Base-by-base conservation (phyloP, 1,140 invertebrate species). In the Solenopsis fugax region DNA sequence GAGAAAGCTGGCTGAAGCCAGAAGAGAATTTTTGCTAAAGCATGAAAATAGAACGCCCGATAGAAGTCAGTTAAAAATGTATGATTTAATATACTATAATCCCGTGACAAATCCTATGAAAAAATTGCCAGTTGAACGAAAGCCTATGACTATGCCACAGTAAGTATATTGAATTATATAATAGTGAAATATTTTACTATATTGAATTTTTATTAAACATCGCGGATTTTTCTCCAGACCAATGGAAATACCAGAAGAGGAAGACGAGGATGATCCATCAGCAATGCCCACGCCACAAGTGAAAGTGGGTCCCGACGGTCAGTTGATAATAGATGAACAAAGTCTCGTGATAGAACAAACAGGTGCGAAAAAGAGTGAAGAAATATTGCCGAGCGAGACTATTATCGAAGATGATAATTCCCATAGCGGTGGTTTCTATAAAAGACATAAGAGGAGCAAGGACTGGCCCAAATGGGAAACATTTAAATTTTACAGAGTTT, bases 1-100 rank as follows among this genome's bases (percentile, higher is more conserved):
- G 6, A 95, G 95, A 88, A 96, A 96, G 91, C 86, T 96, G 21
- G 95, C 95, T 1, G 96, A 96, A 87, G 95, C 96, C 16, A 93
- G 95, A 85, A 93, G 95, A 34, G 96, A 97, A 87, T 97, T 97
- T 92, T 93, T 96, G 16, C 92, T 96, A 7, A 96, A 96, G 72
- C 95, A 96, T 72, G 95, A 96, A 45, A 94, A 96, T 37, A 96
- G 95, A 81, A 93, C 94, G 34, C 96, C 96, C 2, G 97, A 98
- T 89, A 96, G 96, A 90, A 96, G 96, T 34, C 96, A 96, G 71
- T 96, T 98, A 80, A 98, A 97, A 58, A 98, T 99, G 98, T 97
- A 97, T 90, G 98, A 99, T 95, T 96, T 98, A 64, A 98, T 98
- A 90, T 98, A 97, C 94, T 98, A 98, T 94, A 99, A 99, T 95